These are phyloP conservation scores for Calidris pygmaea DNA, from an alignment of 2,113 vertebrate species.

Conservation along the genomic window DNA sequence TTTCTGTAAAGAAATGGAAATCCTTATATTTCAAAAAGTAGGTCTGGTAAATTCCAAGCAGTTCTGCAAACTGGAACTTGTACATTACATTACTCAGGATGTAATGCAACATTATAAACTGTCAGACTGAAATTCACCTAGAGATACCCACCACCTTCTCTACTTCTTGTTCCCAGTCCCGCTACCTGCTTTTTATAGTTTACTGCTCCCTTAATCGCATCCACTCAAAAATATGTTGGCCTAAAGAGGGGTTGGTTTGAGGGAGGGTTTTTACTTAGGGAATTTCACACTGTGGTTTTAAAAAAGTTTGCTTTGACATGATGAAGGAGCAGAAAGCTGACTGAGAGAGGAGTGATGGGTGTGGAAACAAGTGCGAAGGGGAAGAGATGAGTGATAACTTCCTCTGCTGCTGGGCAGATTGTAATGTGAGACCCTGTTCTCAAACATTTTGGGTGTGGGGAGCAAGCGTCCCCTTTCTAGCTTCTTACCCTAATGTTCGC, in stretches of 20 bases:
- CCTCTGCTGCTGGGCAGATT: neutral
- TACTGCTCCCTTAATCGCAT: neutral
- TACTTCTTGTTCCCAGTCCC: neutral
- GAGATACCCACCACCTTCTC: neutral
- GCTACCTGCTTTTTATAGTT: neutral
- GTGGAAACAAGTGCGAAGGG: neutral
- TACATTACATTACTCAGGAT: neutral
- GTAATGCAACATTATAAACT: neutral
- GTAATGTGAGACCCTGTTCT: neutral
- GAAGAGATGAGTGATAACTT: constrained; percentile 29
- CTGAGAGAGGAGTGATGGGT: neutral
- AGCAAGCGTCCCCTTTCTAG: neutral
- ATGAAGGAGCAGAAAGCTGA: neutral
- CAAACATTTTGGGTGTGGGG: neutral
- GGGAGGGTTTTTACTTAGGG: neutral
- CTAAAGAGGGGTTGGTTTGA: neutral
- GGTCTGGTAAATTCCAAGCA: neutral
- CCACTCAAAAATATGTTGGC: neutral
- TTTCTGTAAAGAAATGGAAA: neutral
- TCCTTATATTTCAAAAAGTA: neutral
- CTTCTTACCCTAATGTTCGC: neutral
- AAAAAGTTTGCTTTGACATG: neutral
- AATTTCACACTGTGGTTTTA: neutral
- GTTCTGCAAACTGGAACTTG: neutral
- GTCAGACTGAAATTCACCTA: neutral